Base-by-base conservation (phyloP, 2,113 vertebrate genomes). In the Scalopus aquaticus region DNA sequence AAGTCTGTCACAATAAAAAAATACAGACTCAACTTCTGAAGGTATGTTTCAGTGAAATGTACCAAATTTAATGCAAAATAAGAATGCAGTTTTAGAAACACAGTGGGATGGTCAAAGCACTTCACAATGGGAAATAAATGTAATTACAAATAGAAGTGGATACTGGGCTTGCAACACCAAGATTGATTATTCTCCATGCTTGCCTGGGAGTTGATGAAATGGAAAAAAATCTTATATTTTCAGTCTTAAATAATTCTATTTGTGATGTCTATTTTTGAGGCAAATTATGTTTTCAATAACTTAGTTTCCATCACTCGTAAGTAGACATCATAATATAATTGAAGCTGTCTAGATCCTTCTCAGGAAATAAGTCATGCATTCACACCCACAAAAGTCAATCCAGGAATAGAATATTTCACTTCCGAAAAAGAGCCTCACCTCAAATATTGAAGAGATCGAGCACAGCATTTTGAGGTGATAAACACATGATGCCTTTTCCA, bases 381-480 rank as follows among this genome's bases (percentile, higher is more conserved):
- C 35, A 30, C 56, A 78, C 64, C 2, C 1, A 64, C 1, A 35
- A 72, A 37, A 78, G 9, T 46, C 49, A 46, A 46, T 26, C 9
- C 46, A 32, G 9, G 0, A 39, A 35, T 0, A 30, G 20, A 37
- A 5, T 4, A 0, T 37, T 70, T 8, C 28, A 39, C 10, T 44
- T 72, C 26, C 58, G n/a, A n/a, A 82, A 77, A 62, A 0, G 0
- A 4, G 32, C 54, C 67, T 77, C 8, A 24, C 16, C 11, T 6
- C 44, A 30, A 35, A 19, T 3, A 54, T 5, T 56, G 26, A 44
- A 67, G 19, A 51, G 7, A 77, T 2, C 4, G 64, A 51, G 22
- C 3, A 24, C 6, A n/a, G 5, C 30, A 62, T 0, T 0, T 26
- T 24, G 3, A 30, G 22, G 1, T 11, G 20, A 86, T 3, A 62